Evolutionary conservation across 2,888 invertebrate genomes (phyloP).

Genomic region (Arctia plantaginis): DNA sequence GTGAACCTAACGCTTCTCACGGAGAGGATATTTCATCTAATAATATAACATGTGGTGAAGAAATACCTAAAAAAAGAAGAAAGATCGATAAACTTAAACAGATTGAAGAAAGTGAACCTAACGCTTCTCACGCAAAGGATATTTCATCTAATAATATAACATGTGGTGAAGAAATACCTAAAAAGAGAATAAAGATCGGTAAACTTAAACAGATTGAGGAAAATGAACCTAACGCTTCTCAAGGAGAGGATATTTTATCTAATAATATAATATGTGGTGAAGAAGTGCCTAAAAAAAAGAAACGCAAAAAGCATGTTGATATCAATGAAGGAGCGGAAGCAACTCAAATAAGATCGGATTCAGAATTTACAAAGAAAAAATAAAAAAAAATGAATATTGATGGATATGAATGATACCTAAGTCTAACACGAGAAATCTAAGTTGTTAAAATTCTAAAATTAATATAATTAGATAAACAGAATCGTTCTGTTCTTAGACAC

Average conservation of each 20-base stretch:
- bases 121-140: too few species aligned
- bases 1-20: background rate
- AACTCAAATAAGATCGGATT: background rate
- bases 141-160: too few species aligned
- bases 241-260: background rate
- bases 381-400: background rate
- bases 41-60: background rate
- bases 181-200: slow-evolving; percentile 7
- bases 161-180: slow-evolving; percentile 1
- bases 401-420: background rate
- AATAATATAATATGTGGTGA: background rate
- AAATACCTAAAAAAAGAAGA: slow-evolving; percentile 13
- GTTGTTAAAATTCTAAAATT: too few species aligned
- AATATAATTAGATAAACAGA: too few species aligned
- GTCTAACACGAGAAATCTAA: background rate
- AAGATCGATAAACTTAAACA: too few species aligned
- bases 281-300: slow-evolving; percentile 12
- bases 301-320: slow-evolving; percentile 5
- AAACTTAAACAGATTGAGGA: background rate
- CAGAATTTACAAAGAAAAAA: background rate
- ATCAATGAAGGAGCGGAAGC: background rate
- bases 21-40: background rate
- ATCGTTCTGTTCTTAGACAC: background rate
- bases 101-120: too few species aligned
- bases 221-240: background rate